Percentiles rank a stretch among this genome's conserved stretches.
Evolutionary conservation across 2,113 vertebrate species (phyloP).

Genomic region (Syrrhaptes paradoxus): DNA sequence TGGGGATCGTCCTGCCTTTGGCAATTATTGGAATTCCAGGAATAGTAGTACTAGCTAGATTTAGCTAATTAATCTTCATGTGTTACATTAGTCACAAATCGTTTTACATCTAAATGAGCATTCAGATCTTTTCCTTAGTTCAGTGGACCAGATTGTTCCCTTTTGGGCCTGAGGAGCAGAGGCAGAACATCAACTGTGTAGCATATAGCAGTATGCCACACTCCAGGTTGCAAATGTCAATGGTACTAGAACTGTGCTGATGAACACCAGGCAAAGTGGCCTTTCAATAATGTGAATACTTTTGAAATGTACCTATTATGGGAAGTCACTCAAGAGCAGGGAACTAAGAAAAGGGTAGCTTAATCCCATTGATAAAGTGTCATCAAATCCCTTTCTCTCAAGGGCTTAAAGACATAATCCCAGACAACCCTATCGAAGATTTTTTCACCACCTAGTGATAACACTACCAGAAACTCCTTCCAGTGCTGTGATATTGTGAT

Average conservation of each 20-base stretch:
- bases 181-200: neutral
- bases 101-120: neutral
- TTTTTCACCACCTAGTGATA: neutral
- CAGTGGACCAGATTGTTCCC: neutral
- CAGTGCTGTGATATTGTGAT: neutral
- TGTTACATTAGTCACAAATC: neutral
- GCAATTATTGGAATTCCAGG: neutral
- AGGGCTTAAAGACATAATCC: constrained; percentile 9
- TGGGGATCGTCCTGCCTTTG: neutral
- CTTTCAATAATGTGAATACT: neutral
- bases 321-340: neutral
- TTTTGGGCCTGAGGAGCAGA: neutral
- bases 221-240: neutral
- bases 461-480: neutral
- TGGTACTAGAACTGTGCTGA: neutral
- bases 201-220: rapidly evolving
- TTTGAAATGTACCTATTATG: neutral
- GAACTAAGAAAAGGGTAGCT: neutral
- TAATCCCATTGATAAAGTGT: neutral
- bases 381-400: constrained; percentile 4
- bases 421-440: neutral
- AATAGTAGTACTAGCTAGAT: neutral
- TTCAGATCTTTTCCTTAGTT: neutral
- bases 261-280: neutral
- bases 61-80: neutral